Evolutionary conservation across 2,113 vertebrate genomes (phyloP).

Genomic region (Dromaius novaehollandiae): DNA sequence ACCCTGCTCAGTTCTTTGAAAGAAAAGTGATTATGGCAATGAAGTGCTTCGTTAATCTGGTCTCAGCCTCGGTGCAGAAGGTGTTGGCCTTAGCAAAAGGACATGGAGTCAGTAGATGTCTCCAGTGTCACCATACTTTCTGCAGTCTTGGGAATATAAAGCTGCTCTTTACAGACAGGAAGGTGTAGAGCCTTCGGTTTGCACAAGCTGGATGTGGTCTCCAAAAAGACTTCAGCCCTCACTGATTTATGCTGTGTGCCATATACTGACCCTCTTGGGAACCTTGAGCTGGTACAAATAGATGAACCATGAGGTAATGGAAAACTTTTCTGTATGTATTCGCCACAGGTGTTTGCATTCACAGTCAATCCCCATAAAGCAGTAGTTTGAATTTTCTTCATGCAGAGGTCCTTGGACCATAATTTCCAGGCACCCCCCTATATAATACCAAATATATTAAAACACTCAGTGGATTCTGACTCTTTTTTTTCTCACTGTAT

Average conservation of each 20-base stretch:
- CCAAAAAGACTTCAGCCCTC: background rate
- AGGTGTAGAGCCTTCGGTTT: background rate
- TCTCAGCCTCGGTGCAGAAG: background rate
- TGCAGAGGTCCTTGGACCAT: background rate
- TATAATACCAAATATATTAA: background rate
- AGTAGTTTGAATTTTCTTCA: background rate
- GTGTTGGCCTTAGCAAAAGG: background rate
- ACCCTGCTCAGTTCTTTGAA: background rate
- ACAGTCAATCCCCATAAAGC: accelerated
- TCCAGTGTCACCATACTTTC: background rate
- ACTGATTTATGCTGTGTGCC: background rate
- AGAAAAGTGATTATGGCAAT: background rate
- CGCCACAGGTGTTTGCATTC: background rate
- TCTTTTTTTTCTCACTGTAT: accelerated
- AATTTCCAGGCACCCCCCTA: background rate
- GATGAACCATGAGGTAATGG: background rate
- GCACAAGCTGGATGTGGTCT: background rate
- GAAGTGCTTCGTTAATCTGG: background rate
- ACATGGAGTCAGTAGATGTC: background rate
- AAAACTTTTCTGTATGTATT: background rate
- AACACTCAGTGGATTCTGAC: background rate
- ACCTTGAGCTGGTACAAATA: background rate
- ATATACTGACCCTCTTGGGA: background rate
- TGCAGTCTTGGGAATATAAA: background rate
- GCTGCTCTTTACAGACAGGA: background rate